A percentile compares a stretch with the other conserved stretches of the same genome.
These are phyloP conservation scores for Colistium nudipinnis DNA, from an alignment of 2,113 vertebrate genomes.

Conservation along the genomic window DNA sequence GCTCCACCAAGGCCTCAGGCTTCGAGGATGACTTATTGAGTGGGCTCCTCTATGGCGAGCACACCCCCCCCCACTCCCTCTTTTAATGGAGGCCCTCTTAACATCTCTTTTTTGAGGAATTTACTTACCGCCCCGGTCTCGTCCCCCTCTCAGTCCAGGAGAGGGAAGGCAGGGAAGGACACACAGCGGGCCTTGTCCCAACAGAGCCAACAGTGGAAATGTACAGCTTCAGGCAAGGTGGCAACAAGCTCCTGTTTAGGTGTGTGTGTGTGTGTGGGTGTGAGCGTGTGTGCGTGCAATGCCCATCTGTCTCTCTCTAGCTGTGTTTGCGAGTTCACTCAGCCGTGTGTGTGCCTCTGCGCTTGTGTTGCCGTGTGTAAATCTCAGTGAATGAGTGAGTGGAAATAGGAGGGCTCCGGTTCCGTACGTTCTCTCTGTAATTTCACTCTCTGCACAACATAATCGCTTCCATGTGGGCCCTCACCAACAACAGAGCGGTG, in stretches of 20 bases:
- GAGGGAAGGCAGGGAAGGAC: constrained; percentile 50
- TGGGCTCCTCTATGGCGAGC: constrained; percentile 75
- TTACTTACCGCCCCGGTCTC: constrained; percentile 68
- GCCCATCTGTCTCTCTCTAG: constrained; percentile 14
- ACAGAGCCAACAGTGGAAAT: constrained; percentile 69
- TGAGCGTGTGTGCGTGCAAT: not conserved
- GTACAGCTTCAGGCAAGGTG: constrained; percentile 68
- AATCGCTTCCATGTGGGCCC: constrained; percentile 83
- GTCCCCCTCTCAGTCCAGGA: constrained; percentile 44
- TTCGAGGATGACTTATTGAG: constrained; percentile 67
- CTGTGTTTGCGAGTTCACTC: constrained; percentile 30
- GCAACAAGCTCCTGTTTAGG: constrained; percentile 34
- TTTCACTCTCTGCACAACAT: constrained; percentile 73
- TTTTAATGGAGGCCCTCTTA: constrained; percentile 76
- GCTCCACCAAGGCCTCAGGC: constrained; percentile 46
- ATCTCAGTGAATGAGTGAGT: constrained; percentile 64
- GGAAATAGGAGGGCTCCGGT: constrained; percentile 60
- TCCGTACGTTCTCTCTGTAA: constrained; percentile 77
- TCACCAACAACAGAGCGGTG: constrained; percentile 59
- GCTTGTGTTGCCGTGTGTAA: constrained; percentile 36
- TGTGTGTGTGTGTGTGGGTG: not conserved
- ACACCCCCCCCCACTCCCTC: constrained; percentile 25
- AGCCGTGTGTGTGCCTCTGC: constrained; percentile 11
- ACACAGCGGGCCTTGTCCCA: constrained; percentile 66
- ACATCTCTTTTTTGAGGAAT: constrained; percentile 78